phyloP scores from a whole-genome alignment of 1,140 invertebrate species.

The Cepaea nemoralis region DNA sequence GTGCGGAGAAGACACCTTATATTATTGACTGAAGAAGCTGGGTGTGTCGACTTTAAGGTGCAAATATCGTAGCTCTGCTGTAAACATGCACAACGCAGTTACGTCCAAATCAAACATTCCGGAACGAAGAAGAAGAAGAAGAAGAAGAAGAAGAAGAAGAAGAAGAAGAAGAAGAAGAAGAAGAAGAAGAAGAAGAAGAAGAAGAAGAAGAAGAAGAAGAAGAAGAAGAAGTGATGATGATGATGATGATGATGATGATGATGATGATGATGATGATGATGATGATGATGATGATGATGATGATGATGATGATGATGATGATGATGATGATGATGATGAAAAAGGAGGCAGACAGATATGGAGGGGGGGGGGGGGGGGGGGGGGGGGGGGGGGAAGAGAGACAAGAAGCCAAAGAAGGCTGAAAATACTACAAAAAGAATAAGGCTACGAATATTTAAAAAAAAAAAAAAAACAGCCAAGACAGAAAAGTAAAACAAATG shows the following conservation, averaged over 20 bases:
- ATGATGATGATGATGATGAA: not conserved
- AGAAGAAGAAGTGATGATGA: not conserved
- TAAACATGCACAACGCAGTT: no score
- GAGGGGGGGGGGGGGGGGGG: not conserved
- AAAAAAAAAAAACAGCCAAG: no score
- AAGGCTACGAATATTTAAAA: no score
- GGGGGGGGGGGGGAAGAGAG: not conserved
- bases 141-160: not conserved
- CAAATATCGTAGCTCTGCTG: no score
- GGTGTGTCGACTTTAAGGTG: no score
- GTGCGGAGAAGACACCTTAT: no score
- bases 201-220: conserved; percentile 3
- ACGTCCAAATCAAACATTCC: no score
- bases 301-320: no score
- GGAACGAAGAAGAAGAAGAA: not conserved
- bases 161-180: not conserved
- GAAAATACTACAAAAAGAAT: not conserved
- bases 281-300: no score
- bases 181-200: not conserved
- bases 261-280: no score
- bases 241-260: not conserved
- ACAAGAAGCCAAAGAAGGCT: not conserved
- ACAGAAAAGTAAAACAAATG: not conserved
- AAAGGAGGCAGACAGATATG: no score
- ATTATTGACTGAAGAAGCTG: no score